phyloP scores from a whole-genome alignment of 2,797 vertebrate genomes.

The Petrocephalus schoutedeni region DNA sequence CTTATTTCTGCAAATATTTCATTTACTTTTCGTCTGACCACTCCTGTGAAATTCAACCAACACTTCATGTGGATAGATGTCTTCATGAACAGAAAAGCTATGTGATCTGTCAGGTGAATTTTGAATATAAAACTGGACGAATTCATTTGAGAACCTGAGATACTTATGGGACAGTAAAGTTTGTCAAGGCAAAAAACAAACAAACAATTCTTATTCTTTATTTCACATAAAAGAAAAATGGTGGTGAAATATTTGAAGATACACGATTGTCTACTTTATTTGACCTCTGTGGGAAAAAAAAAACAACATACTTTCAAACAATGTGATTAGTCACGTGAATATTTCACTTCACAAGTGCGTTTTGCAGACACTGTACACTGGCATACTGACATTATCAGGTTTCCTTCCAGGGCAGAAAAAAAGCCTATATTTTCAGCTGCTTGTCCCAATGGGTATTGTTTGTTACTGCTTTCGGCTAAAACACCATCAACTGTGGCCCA shows the following conservation, averaged over 20 bases:
- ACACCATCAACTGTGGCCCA: neutral
- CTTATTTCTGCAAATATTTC: neutral
- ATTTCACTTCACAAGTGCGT: neutral
- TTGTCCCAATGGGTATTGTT: neutral
- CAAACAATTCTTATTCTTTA: neutral
- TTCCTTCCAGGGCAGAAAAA: conserved; percentile 3
- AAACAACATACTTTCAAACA: neutral
- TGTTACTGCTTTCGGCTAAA: conserved; percentile 22
- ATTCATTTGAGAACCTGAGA: neutral
- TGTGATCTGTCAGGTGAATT: neutral
- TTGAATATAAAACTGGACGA: neutral
- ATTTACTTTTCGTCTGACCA: neutral
- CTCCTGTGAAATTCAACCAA: neutral
- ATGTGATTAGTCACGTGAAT: conserved; percentile 9
- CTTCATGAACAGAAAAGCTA: neutral
- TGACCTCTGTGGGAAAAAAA: conserved; percentile 17
- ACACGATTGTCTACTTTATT: neutral
- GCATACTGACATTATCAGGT: conserved; percentile 21
- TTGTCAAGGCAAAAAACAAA: neutral
- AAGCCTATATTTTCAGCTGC: neutral
- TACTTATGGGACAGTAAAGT: neutral
- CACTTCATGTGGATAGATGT: neutral
- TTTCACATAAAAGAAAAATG: neutral
- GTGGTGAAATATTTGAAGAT: conserved; percentile 3
- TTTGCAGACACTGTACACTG: neutral